Base-by-base conservation (phyloP, 2,888 invertebrate genomes). In the Megalurothrips usitatus region DNA sequence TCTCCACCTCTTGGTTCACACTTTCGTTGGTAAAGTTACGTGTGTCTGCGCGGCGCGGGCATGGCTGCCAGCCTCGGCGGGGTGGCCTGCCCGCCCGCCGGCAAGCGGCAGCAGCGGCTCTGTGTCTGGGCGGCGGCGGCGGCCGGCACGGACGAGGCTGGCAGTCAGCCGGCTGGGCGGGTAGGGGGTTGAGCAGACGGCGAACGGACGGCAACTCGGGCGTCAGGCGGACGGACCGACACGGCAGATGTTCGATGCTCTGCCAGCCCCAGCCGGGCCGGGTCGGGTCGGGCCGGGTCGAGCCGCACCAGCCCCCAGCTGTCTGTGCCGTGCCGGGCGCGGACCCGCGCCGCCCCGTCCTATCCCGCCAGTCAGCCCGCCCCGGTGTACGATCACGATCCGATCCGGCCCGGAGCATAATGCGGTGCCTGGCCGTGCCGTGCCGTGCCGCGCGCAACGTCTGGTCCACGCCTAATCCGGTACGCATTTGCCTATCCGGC, bases 211-310 rank as follows among this genome's bases (percentile, higher is more conserved):
- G 68, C 68, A 1, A 26, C 23, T 9, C 68, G 26, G 68, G 26
- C 68, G 68, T 75, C 68, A 75, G 68, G 68, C 68, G 26, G 68
- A 75, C 68, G 26, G 68, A 75, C 68, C 68, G 68, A 75, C 68
- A 75, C 68, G 68, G 68, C 68, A 75, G 68, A 75, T 75, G 68
- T 75, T 75, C 68, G 68, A 75, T 75, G 68, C 68, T 75, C 68
- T 75, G 68, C 68, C 68, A 75, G 68, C 68, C 68, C 68, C 68
- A 75, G 68, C 23, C 68, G 26, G 68, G 26, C 23, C 26, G 68
- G 26, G 68, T 26, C 68, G 68, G 68, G 23, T n/a, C 23, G 68
- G 68, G 68, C 23, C 68, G 68, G 68, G 23, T 23, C 23, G 68
- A 23, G 23, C 23, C 68, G 23, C 68, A 68, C 68, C 68, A 68